Evolutionary conservation across 2,888 invertebrate genomes (phyloP), one percentile per base, ranked within the genome.

Genomic region (Thera britannica): DNA sequence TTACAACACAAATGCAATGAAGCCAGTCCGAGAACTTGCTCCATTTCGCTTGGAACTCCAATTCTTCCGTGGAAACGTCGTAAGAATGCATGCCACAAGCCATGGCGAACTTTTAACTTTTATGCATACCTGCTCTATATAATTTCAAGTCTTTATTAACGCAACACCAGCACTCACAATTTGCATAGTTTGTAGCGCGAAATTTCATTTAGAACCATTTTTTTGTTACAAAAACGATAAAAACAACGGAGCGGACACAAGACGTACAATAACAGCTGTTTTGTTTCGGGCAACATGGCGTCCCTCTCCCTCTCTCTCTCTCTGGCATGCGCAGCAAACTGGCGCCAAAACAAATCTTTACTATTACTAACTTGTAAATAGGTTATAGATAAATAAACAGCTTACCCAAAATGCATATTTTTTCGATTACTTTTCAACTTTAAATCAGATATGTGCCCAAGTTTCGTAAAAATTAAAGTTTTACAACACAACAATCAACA

Each of bases 1-100:
- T 99, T 60, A 99, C 99, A 71, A 99, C 97, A 90, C 99, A 99
- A 79, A 99, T 97, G 84, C 99, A 99, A 86, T 99, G 98, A 75
- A 99, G 95, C 99, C 99, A 99, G 88, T 98, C 97, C 66, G 96
- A 96, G 89, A 98, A 96, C 81, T 95, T 95, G 81, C 96, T 95
- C 97, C 97, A 97, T 85, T 92, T 92, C 72, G 82, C 74, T 80
- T 83, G 85, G 72, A 87, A 92, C 73, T 93, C 92, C 72, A 81
- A 80, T 80, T 92, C 91, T 72, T 88, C 90, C 71, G 79, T 74
- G 76, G 81, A 76, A 82, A 90, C 75, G 79, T 90, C 89, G 77
- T 85, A 88, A 77, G 81, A 86, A 80, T 85, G 87, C 75, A 86
- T 82, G 78, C 83, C 87, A 85, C 89, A 89, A 85, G 93, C 93